A percentile compares a stretch with the other conserved stretches of the same genome.
Evolutionary conservation across 2,888 invertebrate species (phyloP).

Genomic region (Chaetogeoica ovagalla): DNA sequence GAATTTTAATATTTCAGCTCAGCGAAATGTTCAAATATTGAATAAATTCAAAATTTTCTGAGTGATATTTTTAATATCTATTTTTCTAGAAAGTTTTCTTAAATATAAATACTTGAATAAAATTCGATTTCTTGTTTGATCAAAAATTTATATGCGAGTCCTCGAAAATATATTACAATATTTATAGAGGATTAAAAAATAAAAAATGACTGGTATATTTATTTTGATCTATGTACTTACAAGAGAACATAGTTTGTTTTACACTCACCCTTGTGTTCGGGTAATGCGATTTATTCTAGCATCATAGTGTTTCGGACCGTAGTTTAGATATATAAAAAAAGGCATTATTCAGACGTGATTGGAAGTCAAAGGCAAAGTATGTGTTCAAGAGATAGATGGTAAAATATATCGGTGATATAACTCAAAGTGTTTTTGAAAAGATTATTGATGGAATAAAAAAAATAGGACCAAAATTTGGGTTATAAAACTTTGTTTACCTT

Average conservation of each 20-base stretch:
- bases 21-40: too few species aligned
- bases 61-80: too few species aligned
- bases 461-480: neutral
- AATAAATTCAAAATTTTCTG: too few species aligned
- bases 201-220: slow-evolving; percentile 21
- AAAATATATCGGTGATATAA: slow-evolving; percentile 20
- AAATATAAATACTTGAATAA: neutral
- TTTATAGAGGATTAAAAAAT: neutral
- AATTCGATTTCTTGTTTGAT: slow-evolving; percentile 16
- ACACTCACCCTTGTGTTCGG: slow-evolving; percentile 23
- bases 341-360: slow-evolving; percentile 31
- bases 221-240: slow-evolving; percentile 21
- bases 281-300: slow-evolving; percentile 23
- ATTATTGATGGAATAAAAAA: slow-evolving; percentile 15
- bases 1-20: too few species aligned
- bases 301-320: slow-evolving; percentile 8
- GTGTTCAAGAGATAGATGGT: slow-evolving; percentile 16
- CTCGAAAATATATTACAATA: slow-evolving; percentile 12
- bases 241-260: slow-evolving; percentile 15
- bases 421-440: slow-evolving; percentile 27
- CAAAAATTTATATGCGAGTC: slow-evolving; percentile 1
- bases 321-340: slow-evolving; percentile 16
- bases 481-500: neutral
- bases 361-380: slow-evolving; percentile 25
- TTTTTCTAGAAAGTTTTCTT: too few species aligned